Percentiles rank a stretch among this genome's conserved stretches.
phyloP scores from a whole-genome alignment of 2,888 invertebrate species.

The Dolichomitus sp. region DNA sequence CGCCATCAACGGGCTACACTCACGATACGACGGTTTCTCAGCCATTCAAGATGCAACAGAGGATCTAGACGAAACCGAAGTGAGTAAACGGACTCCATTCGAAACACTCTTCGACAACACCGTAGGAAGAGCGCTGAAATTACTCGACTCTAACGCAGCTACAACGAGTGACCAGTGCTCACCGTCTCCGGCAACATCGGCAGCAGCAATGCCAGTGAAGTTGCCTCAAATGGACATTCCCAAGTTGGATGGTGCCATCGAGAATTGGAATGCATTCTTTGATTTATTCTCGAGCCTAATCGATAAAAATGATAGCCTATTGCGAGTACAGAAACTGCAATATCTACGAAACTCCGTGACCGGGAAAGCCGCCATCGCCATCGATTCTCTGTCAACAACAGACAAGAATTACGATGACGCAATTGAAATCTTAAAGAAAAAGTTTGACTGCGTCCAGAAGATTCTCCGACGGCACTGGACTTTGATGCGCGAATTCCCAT shows the following conservation, averaged over 20 bases:
- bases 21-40: background rate
- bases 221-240: slow-evolving; percentile 14
- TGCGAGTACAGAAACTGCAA: slow-evolving; percentile 35
- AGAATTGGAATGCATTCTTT: slow-evolving; percentile 21
- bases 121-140: background rate
- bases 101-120: slow-evolving; percentile 13
- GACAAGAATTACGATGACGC: slow-evolving; percentile 33
- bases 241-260: slow-evolving; percentile 30
- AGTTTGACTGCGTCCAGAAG: slow-evolving; percentile 40
- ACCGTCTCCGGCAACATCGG: slow-evolving; percentile 66
- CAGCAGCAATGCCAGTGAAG: slow-evolving; percentile 59
- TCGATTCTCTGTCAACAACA: slow-evolving; percentile 22
- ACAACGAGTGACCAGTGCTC: too few relatives aligned
- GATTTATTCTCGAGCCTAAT: slow-evolving; percentile 16
- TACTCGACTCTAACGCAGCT: background rate
- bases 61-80: slow-evolving; percentile 33
- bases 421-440: slow-evolving; percentile 21
- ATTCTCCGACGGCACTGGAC: slow-evolving; percentile 35
- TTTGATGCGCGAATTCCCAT: slow-evolving; percentile 39
- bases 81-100: background rate
- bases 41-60: slow-evolving; percentile 37
- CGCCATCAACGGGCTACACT: slow-evolving; percentile 40
- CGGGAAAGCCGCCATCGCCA: slow-evolving; percentile 37
- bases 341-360: slow-evolving; percentile 23
- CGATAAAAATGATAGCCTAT: slow-evolving; percentile 28